These are phyloP conservation scores for Sylvietta virens DNA, from an alignment of 2,113 vertebrate genomes.

Conservation along the genomic window DNA sequence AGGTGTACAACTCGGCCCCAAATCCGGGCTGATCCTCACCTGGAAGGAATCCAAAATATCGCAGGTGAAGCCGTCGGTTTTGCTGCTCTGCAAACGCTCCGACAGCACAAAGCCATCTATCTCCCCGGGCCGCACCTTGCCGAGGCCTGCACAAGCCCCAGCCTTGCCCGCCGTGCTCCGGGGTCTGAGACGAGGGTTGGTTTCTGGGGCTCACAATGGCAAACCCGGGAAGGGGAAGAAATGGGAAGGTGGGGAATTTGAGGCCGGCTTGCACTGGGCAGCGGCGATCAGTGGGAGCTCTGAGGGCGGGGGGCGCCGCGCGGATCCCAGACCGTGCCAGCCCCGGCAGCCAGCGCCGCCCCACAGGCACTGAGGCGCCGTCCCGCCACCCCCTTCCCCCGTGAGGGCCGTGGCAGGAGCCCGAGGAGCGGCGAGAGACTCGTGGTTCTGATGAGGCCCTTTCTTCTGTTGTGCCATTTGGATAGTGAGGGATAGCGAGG, in stretches of 20 bases:
- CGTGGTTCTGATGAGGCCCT: accelerated
- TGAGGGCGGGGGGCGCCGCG: accelerated
- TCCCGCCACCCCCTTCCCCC: background rate
- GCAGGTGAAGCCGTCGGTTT: too few relatives aligned
- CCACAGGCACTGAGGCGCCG: background rate
- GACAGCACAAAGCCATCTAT: accelerated
- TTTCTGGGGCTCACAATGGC: accelerated
- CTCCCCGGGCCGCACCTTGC: accelerated
- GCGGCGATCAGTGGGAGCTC: accelerated
- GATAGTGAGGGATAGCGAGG: background rate
- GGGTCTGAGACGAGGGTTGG: accelerated
- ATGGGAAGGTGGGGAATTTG: accelerated
- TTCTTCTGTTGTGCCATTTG: accelerated
- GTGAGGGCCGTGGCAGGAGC: background rate
- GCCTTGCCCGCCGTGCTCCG: accelerated
- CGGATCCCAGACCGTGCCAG: accelerated
- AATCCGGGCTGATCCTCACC: background rate
- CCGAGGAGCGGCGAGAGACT: accelerated
- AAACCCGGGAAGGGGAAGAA: accelerated
- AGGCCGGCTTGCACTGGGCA: too few relatives aligned
- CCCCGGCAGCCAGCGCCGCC: background rate
- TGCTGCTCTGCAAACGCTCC: background rate
- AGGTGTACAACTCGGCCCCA: background rate
- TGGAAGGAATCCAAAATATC: background rate
- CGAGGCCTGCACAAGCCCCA: background rate